Conservation (phyloP, 2,113 vertebrate genomes). For the Sclerurus mexicanus region DNA sequence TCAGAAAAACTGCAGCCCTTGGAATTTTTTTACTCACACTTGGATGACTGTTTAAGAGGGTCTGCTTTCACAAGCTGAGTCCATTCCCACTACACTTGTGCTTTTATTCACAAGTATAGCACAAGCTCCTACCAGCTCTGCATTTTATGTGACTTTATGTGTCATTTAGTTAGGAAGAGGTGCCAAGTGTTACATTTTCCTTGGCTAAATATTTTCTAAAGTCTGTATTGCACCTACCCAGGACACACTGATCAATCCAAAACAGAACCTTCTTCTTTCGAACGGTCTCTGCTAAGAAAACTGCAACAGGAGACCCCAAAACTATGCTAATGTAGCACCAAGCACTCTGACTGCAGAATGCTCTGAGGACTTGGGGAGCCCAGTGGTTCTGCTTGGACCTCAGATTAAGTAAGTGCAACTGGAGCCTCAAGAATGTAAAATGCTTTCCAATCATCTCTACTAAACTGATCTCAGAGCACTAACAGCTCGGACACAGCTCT, state of each 20-base stretch:
- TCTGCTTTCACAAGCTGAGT: neutral
- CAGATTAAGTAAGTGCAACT: neutral
- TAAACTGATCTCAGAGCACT: neutral
- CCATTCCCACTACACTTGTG: neutral
- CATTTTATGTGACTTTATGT: neutral
- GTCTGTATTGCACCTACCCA: neutral
- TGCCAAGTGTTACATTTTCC: neutral
- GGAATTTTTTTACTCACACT: neutral
- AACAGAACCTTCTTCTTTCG: neutral
- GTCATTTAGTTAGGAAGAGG: neutral
- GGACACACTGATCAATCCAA: neutral
- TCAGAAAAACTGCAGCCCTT: neutral
- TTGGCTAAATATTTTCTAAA: neutral
- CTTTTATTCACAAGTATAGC: neutral
- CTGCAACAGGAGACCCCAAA: neutral
- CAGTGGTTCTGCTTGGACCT: neutral
- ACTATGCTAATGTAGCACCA: rapidly evolving
- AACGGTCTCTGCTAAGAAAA: neutral
- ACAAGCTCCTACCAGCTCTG: neutral
- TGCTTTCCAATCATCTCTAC: neutral
- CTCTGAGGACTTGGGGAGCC: neutral
- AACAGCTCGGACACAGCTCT: neutral
- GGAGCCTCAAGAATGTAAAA: neutral
- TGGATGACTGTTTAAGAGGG: neutral
- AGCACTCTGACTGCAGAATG: neutral